Base-by-base conservation (phyloP, 2,113 vertebrate genomes). In the Tyrannus savana region DNA sequence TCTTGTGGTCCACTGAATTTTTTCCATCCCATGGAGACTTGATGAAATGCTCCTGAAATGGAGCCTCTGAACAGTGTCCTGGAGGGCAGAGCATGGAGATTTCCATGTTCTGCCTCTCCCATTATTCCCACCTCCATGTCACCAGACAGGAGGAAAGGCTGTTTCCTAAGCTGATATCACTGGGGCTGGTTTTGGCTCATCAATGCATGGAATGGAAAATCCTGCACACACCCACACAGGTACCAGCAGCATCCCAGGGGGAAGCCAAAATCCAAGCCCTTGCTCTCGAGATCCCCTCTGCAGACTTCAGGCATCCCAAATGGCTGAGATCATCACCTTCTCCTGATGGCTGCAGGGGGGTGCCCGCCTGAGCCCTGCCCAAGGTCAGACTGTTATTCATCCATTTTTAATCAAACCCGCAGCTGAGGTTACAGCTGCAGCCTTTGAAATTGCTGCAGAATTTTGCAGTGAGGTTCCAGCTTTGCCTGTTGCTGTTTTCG, bases 181-280 rank as follows among this genome's bases (percentile, higher is more conserved):
- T 3, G 2, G 58, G 39, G 4, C 7, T 63, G 9, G 3, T 50
- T 77, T 91, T 52, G 56, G 25, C 33, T 84, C 44, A 8, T 7
- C 7, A 6, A 37, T 11, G 55, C 30, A 7, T 30, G 50, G 39
- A 37, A 19, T 3, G 7, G 47, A 71, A 75, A 79, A 59, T n/a
- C n/a, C 79, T 71, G 53, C 27, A 7, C 33, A 37, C 35, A 7
- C 7, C 7, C 7, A 1, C 0, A 1, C 0, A 0, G 69, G 30
- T 46, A 60, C 62, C 16, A 11, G 33, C 49, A 81, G 59, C 24
- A 23, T 53, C 41, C 41, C 28, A 23, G 5, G 8, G 50, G 6
- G 19, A 10, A 12, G 19, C 50, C 0, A 1, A 33, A 21, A 63
- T 8, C 35, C 42, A 84, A 78, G 0, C 28, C 37, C 31, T 28